A percentile compares a stretch with the other conserved stretches of the same genome.
phyloP scores from a whole-genome alignment of 2,113 vertebrate genomes.

The Chionomys nivalis region DNA sequence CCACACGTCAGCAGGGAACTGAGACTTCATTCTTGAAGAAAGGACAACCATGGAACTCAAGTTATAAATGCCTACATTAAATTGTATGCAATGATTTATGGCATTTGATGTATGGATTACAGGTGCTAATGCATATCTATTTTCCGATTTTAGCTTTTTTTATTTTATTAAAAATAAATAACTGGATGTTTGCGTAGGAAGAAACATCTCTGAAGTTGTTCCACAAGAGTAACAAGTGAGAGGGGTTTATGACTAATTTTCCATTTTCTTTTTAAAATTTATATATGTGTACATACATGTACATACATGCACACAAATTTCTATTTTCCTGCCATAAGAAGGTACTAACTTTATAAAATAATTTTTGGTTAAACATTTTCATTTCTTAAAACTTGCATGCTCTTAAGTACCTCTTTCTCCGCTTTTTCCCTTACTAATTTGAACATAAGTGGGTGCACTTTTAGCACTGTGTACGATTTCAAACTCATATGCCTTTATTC shows the following conservation, averaged over 20 bases:
- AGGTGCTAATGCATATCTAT: not conserved
- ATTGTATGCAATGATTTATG: not conserved
- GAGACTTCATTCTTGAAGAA: not conserved
- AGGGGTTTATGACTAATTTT: not conserved
- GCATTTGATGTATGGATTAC: not conserved
- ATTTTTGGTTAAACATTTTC: not conserved
- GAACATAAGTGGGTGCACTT: constrained; percentile 62
- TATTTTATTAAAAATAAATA: constrained; percentile 20
- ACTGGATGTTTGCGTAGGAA: not conserved
- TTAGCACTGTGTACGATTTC: constrained; percentile 66
- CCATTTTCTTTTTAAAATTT: constrained; percentile 22
- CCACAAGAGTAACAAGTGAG: not conserved
- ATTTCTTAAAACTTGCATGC: constrained; percentile 2
- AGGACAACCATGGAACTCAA: not conserved
- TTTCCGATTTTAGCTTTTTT: constrained; percentile 12
- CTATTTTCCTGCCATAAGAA: not conserved
- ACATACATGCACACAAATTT: not conserved
- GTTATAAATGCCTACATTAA: not conserved
- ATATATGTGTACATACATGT: not conserved
- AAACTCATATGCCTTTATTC: constrained; percentile 74
- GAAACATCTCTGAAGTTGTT: not conserved
- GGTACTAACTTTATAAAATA: not conserved
- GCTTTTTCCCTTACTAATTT: constrained; percentile 49
- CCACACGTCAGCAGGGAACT: not conserved
- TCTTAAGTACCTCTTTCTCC: not conserved